Evolutionary conservation across 2,113 vertebrate genomes (phyloP).

Genomic region (Ptyas mucosa): DNA sequence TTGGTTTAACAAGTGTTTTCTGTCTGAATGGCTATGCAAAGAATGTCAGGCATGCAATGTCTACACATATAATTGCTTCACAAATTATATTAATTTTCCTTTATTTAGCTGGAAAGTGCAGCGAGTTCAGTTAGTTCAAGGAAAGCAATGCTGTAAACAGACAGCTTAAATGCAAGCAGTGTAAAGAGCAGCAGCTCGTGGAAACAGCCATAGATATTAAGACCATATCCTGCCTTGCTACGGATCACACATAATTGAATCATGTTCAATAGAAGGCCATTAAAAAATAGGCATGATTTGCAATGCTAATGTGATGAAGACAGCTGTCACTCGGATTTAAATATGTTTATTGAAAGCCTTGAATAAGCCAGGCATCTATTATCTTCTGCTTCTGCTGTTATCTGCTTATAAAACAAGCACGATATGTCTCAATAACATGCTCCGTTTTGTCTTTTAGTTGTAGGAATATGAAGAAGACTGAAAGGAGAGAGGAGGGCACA

Average conservation of each 20-base stretch:
- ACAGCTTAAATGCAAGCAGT: slow-evolving; percentile 76
- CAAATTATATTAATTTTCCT: slow-evolving; percentile 73
- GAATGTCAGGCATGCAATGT: slow-evolving; percentile 58
- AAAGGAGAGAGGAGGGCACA: slow-evolving; percentile 53
- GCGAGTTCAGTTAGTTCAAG: slow-evolving; percentile 77
- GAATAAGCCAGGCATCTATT: slow-evolving; percentile 83
- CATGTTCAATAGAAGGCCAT: slow-evolving; percentile 80
- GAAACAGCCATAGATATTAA: slow-evolving; percentile 77
- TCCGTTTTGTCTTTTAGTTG: slow-evolving; percentile 72
- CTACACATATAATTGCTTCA: slow-evolving; percentile 69
- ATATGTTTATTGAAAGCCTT: slow-evolving; percentile 81
- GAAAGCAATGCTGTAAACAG: slow-evolving; percentile 77
- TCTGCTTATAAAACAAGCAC: slow-evolving; percentile 76
- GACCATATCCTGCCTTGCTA: slow-evolving; percentile 69
- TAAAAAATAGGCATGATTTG: slow-evolving; percentile 80
- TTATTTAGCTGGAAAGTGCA: slow-evolving; percentile 73
- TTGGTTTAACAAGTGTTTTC: slow-evolving; percentile 70
- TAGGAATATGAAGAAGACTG: slow-evolving; percentile 69
- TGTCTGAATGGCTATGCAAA: slow-evolving; percentile 66
- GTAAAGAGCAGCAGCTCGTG: slow-evolving; percentile 80
- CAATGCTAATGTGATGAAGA: slow-evolving; percentile 80
- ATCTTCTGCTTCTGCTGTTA: slow-evolving; percentile 80
- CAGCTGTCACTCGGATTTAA: slow-evolving; percentile 83
- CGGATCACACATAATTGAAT: slow-evolving; percentile 80
- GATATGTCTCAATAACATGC: slow-evolving; percentile 75